A percentile compares a stretch with the other conserved stretches of the same genome.
Conservation (phyloP, 2,113 vertebrate genomes). For the Etia nguti region DNA sequence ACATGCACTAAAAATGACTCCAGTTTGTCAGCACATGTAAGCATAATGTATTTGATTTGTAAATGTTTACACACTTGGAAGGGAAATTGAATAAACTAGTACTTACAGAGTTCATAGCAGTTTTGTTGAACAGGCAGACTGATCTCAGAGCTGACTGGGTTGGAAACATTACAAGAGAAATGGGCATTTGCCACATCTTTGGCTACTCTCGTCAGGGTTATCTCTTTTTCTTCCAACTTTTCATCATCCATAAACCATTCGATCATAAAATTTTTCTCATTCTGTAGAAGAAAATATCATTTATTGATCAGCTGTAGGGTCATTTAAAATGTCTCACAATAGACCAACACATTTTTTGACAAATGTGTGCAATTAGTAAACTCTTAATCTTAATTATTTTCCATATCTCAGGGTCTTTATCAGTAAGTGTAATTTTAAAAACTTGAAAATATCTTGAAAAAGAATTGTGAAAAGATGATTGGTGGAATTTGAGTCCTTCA, state of each 20-base stretch:
- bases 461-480: not conserved
- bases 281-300: not conserved
- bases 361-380: not conserved
- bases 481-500: not conserved
- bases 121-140: not conserved
- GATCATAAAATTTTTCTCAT: not conserved
- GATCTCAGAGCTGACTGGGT: rapidly evolving
- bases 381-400: too few relatives aligned
- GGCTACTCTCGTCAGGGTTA: rapidly evolving
- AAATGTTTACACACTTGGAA: not conserved
- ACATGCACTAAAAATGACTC: rapidly evolving
- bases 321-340: not conserved
- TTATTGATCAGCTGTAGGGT: not conserved
- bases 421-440: not conserved
- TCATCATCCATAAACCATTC: not conserved
- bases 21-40: not conserved
- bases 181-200: rapidly evolving
- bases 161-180: not conserved
- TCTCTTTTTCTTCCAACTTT: rapidly evolving
- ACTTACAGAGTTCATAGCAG: not conserved
- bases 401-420: not conserved
- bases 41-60: not conserved
- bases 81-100: not conserved
- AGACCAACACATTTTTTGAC: not conserved
- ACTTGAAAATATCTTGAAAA: not conserved